Evolutionary conservation across 2,888 invertebrate genomes (phyloP), one percentile per base, ranked within the genome.

Genomic region (Epirrhoe alternata): DNA sequence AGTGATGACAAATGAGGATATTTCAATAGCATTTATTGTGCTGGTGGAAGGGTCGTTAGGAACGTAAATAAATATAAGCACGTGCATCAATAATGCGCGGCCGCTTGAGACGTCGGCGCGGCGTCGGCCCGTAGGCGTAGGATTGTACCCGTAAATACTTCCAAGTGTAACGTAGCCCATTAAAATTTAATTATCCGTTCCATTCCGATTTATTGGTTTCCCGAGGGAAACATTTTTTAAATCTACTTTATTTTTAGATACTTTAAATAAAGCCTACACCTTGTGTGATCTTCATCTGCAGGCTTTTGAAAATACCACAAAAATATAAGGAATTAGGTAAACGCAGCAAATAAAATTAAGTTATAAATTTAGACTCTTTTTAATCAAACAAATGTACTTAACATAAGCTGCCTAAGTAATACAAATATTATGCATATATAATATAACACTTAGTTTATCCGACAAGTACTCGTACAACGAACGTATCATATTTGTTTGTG

Each of bases 201-300:
- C 81, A 78, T 80, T 84, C 74, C 78, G 78, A 86, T 88, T 88
- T 87, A 89, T 89, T 87, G 84, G 86, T 86, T 87, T 81, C 82
- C 79, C 78, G 75, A 76, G 79, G 79, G 80, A 81, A 82, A 74
- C 73, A 74, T 77, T 79, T 75, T 75, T 64, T 65, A 61, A 58
- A 59, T 60, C 66, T 64, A 61, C 64, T 61, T 52, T 45, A 63
- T 47, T 51, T 63, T 31, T 50, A 47, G 47, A 42, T 47, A 33
- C 42, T 58, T 54, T 62, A 16, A 47, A 53, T 16, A 33, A 10
- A 50, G 56, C 47, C 51, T 53, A 42, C 24, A 50, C 38, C 24
- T 24, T 24, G 24, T 24, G 24, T 24, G 24, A 24, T 24, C 24
- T 24, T 24, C 24, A 24, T 24, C 24, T 24, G 24, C 24, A 24